Conservation (phyloP, 2,888 invertebrate genomes). For the Eupithecia pulchellata region DNA sequence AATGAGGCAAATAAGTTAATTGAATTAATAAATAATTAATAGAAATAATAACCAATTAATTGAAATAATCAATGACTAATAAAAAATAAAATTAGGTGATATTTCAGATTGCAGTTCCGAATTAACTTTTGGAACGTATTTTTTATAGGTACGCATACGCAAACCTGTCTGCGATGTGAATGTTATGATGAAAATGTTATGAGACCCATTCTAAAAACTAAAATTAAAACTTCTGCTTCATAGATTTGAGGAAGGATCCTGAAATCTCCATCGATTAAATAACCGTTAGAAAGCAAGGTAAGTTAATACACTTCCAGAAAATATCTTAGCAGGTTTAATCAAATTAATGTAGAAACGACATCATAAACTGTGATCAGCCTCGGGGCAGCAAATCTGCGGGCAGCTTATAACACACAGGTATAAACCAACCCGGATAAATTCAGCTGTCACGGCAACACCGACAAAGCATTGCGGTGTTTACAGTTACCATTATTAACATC, state of each 20-base stretch:
- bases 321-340: conserved; percentile 1
- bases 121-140: background rate
- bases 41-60: no score
- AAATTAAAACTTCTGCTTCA: background rate
- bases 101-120: background rate
- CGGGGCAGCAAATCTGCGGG: conserved; percentile 43
- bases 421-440: conserved; percentile 57
- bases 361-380: conserved; percentile 55
- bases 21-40: no score
- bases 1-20: no score
- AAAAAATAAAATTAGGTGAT: no score
- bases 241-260: no score
- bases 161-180: background rate
- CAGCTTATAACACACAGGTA: conserved; percentile 41
- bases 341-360: conserved; percentile 31
- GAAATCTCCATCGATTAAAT: no score
- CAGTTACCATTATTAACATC: conserved; percentile 24
- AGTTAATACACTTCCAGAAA: background rate
- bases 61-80: no score
- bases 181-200: background rate
- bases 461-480: conserved; percentile 57
- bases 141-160: no score
- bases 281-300: background rate
- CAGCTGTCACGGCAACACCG: conserved; percentile 59
- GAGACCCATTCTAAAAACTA: background rate